Base-by-base conservation (phyloP, 2,113 vertebrate genomes). In the Montifringilla adamsi region DNA sequence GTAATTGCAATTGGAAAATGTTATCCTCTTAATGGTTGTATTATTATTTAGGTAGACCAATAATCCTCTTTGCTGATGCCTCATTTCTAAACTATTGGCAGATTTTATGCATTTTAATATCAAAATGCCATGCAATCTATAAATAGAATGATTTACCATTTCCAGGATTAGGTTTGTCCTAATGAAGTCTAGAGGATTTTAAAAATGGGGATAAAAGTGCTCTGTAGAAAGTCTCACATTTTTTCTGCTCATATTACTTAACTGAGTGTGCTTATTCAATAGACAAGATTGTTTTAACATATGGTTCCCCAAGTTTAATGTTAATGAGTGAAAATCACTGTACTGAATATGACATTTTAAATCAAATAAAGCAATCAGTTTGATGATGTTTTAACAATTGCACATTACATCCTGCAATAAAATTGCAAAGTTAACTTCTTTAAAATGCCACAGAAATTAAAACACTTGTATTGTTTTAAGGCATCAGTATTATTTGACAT, bases 1-100 rank as follows among this genome's bases (percentile, higher is more conserved):
- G 96, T 98, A 98, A 98, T 98, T 98, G 98, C 98, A 97, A 97
- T 97, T 98, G 96, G 97, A 98, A 98, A 98, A 97, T 95, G 94
- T 97, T 98, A 98, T 97, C 96, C 95, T 98, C 94, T 97, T 97
- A 98, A 97, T 97, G 94, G 95, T 87, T 96, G 97, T 92, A 97
- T 98, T 98, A 98, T 98, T 98, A 97, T 97, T 98, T 98, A 94
- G 96, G 83, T 97, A 97, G 97, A 97, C 96, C 95, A 97, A 97
- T 98, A 97, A 98, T 98, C 96, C 59, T 97, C 94, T 97, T 97
- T 98, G 95, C 95, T 97, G 95, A 98, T 96, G 82, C 85, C 91
- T 96, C 92, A 94, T 96, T 98, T 98, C 96, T 97, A 92, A 96
- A 94, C 31, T 97, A 98, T 97, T 98, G 97, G 97, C 95, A 98